Evolutionary conservation across 2,113 vertebrate genomes (phyloP).

Genomic region (Orycteropus afer): DNA sequence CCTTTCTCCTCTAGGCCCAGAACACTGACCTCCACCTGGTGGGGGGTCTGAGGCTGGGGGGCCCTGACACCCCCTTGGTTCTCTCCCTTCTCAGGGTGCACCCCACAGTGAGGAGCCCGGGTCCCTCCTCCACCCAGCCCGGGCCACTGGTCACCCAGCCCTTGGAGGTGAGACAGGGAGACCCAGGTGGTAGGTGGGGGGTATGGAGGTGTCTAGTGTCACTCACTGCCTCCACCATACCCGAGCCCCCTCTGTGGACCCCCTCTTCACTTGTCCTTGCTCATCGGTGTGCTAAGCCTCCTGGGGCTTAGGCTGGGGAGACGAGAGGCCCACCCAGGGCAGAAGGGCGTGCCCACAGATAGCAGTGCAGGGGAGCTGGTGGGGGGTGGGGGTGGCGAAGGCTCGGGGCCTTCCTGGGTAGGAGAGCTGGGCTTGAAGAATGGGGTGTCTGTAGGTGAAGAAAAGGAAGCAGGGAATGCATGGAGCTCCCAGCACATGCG

Average conservation of each 20-base stretch:
- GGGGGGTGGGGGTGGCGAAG: too few relatives aligned
- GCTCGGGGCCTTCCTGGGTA: not conserved
- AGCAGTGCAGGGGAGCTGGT: not conserved
- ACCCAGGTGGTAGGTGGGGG: rapidly evolving
- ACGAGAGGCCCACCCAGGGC: not conserved
- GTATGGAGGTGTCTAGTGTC: rapidly evolving
- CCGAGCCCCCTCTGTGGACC: too few relatives aligned
- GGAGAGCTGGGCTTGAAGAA: not conserved
- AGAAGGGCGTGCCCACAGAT: not conserved
- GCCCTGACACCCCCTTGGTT: not conserved
- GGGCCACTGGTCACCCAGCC: too few relatives aligned
- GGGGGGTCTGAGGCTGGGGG: too few relatives aligned
- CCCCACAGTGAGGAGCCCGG: not conserved
- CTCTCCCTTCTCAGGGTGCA: not conserved
- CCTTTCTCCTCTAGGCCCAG: not conserved
- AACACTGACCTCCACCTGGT: too few relatives aligned
- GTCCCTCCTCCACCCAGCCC: not conserved
- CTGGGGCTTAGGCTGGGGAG: not conserved
- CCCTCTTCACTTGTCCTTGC: too few relatives aligned
- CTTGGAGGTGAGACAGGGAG: not conserved
- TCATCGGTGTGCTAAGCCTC: not conserved
- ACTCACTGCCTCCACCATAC: too few relatives aligned
- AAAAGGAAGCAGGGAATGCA: not conserved
- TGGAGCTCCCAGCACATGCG: rapidly evolving
- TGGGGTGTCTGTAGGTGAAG: not conserved